Percentiles rank a stretch among this genome's conserved stretches.
phyloP scores from a whole-genome alignment of 2,797 vertebrate species.

The Protonibea diacanthus region DNA sequence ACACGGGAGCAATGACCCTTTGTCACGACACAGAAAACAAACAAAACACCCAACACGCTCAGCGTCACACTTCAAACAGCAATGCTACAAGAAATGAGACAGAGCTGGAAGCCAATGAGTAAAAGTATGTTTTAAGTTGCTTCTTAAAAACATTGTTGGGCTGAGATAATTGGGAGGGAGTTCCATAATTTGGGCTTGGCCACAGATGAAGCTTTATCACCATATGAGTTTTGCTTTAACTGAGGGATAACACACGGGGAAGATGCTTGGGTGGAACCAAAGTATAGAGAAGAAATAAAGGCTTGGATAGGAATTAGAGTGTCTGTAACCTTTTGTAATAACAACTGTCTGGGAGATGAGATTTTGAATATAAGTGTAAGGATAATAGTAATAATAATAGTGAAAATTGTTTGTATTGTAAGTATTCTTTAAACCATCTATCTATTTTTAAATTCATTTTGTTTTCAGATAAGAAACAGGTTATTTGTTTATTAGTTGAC shows the following conservation, averaged over 20 bases:
- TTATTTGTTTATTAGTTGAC: too few species aligned
- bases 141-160: neutral
- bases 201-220: neutral
- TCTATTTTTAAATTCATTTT: neutral
- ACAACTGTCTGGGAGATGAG: constrained; percentile 1
- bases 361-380: neutral
- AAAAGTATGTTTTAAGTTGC: neutral
- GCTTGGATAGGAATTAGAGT: neutral
- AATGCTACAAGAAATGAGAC: neutral
- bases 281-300: neutral
- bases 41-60: neutral
- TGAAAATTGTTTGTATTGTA: neutral
- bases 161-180: neutral
- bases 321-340: neutral
- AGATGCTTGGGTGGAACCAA: neutral
- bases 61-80: neutral
- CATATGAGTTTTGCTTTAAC: neutral
- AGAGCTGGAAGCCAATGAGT: neutral
- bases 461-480: neutral
- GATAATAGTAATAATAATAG: neutral
- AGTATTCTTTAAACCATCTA: neutral
- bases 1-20: neutral
- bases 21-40: neutral
- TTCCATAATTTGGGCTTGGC: neutral
- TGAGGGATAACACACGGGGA: neutral